These are phyloP conservation scores for Anguilla rostrata DNA, from an alignment of 2,113 vertebrate genomes.

Conservation along the genomic window DNA sequence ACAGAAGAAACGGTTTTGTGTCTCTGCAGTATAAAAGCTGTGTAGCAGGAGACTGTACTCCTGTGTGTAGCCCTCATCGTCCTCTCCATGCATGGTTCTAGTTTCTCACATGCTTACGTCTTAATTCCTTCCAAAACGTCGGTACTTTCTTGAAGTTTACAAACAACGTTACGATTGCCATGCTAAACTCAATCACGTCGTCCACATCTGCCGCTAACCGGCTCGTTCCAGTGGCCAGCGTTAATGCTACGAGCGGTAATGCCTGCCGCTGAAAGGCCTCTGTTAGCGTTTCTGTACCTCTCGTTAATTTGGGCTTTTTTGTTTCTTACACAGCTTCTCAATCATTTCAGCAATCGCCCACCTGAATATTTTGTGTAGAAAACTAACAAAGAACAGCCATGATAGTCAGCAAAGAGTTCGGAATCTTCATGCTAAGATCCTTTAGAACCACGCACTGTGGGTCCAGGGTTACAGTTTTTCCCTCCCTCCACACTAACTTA, in stretches of 20 bases:
- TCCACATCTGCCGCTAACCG: not conserved
- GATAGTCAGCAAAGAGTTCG: too few relatives aligned
- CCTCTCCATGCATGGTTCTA: too few relatives aligned
- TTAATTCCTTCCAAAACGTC: not conserved
- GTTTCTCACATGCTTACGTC: not conserved
- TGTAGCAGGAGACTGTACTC: too few relatives aligned
- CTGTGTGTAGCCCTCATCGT: too few relatives aligned
- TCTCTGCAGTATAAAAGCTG: too few relatives aligned
- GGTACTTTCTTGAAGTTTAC: not conserved
- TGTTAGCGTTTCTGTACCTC: not conserved
- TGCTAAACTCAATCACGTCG: not conserved
- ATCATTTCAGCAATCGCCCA: not conserved
- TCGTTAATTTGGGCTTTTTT: not conserved
- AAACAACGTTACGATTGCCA: not conserved
- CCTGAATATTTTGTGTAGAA: not conserved
- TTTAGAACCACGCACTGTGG: too few relatives aligned
- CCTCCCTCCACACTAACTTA: slow-evolving; percentile 45
- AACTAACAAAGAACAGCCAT: too few relatives aligned
- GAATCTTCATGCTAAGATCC: too few relatives aligned
- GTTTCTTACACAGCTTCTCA: not conserved
- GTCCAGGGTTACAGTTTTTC: not conserved
- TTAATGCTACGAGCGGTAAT: not conserved
- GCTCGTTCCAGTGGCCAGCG: not conserved
- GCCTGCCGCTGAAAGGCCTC: not conserved
- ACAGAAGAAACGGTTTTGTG: too few relatives aligned